Percentiles rank a stretch among this genome's conserved stretches.
These are phyloP conservation scores for Spongilla lacustris DNA, from an alignment of 37 sponge, comb jelly and placozoan genomes.

Conservation along the genomic window DNA sequence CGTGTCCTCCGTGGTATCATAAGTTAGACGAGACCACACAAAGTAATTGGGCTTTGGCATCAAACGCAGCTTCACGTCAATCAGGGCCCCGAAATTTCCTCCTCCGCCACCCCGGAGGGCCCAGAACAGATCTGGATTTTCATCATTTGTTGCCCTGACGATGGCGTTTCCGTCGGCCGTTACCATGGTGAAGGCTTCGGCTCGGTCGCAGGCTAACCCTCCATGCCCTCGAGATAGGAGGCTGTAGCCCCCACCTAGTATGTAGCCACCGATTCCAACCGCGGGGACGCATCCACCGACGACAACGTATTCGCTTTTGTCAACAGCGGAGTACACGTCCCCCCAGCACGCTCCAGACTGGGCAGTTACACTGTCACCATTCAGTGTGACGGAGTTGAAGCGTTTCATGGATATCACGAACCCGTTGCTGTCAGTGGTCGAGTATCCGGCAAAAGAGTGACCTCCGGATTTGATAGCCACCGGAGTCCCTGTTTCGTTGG, in stretches of 20 bases:
- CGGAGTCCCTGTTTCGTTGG: neutral
- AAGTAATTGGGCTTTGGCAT: neutral
- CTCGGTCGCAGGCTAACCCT: conserved; percentile 58
- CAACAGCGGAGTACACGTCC: conserved; percentile 15
- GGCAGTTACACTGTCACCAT: neutral
- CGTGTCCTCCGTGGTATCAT: conserved; percentile 12
- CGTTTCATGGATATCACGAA: conserved; percentile 23
- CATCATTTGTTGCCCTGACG: conserved; percentile 32
- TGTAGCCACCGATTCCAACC: conserved; percentile 46
- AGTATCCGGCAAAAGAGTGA: conserved; percentile 35
- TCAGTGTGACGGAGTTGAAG: neutral
- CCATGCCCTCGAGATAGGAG: conserved; percentile 20
- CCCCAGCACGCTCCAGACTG: conserved; percentile 40
- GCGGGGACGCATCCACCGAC: conserved; percentile 32
- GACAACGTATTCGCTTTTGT: conserved; percentile 8
- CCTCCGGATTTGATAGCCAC: conserved; percentile 33
- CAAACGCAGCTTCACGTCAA: conserved; percentile 6
- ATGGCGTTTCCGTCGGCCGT: conserved; percentile 51
- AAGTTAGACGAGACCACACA: conserved; percentile 8
- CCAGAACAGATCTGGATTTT: conserved; percentile 64
- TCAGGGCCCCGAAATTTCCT: conserved; percentile 58
- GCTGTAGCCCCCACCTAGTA: conserved; percentile 40
- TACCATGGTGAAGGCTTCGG: conserved; percentile 26
- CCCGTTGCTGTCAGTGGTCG: conserved; percentile 34
- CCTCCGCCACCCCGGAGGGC: conserved; percentile 66